phyloP scores from a whole-genome alignment of 1,140 invertebrate genomes.

The Planococcus citri region DNA sequence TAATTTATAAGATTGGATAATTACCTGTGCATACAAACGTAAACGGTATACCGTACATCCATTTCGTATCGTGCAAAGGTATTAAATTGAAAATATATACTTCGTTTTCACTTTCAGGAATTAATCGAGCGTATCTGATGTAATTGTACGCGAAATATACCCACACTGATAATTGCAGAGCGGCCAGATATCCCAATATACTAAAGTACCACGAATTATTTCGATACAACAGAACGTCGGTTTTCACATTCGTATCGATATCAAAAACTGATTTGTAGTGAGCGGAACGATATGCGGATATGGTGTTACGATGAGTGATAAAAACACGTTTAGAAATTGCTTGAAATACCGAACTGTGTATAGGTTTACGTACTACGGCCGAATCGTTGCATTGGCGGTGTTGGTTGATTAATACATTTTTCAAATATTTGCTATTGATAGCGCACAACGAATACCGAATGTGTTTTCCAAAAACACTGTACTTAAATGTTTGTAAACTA shows the following conservation, averaged over 20 bases:
- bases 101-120: background rate
- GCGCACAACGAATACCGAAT: background rate
- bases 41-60: background rate
- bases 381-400: background rate
- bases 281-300: background rate
- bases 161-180: background rate
- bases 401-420: background rate
- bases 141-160: background rate
- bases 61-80: background rate
- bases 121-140: background rate
- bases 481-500: constrained; percentile 8
- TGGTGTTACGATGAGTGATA: background rate
- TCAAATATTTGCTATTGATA: background rate
- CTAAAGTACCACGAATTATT: background rate
- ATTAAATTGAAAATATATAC: background rate
- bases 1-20: background rate
- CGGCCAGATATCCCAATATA: background rate
- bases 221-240: background rate
- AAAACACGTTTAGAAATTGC: background rate
- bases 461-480: background rate
- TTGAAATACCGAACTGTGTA: background rate
- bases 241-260: background rate
- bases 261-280: background rate
- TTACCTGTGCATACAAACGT: background rate
- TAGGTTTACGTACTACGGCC: background rate